Conservation (phyloP, 2,113 vertebrate species). For the Proterorhinus semilunaris region DNA sequence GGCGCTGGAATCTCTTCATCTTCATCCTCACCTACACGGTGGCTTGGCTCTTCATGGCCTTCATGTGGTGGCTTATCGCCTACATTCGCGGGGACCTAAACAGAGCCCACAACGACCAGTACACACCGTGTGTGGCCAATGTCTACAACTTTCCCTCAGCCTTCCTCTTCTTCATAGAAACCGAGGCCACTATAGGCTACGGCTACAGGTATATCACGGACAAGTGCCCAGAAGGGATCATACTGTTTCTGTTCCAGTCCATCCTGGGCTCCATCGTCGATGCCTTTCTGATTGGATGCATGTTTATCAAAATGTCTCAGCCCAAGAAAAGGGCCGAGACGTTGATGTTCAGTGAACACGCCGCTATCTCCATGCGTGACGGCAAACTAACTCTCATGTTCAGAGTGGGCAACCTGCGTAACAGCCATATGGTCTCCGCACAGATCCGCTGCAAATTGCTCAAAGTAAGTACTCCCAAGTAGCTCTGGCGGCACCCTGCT, state of each 20-base stretch:
- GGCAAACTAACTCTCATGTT: conserved; percentile 99
- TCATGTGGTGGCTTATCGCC: conserved; percentile 98
- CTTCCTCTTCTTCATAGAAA: conserved; percentile 98
- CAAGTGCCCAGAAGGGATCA: conserved; percentile 97
- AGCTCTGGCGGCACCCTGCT: not conserved
- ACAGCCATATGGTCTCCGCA: conserved; percentile 99
- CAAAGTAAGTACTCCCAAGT: conserved; percentile 83
- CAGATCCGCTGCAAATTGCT: conserved; percentile 99
- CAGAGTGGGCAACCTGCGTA: conserved; percentile 96
- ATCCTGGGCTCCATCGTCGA: conserved; percentile 98
- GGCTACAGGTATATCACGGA: conserved; percentile 98
- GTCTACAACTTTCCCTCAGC: conserved; percentile 99
- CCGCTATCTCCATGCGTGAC: conserved; percentile 95
- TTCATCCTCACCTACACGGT: conserved; percentile 99
- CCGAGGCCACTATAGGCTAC: conserved; percentile 97
- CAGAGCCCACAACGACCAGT: conserved; percentile 89
- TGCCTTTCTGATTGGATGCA: conserved; percentile 97
- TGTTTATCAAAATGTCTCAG: conserved; percentile 99
- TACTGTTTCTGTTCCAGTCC: conserved; percentile 98
- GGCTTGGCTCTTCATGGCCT: conserved; percentile 99
- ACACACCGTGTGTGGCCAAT: conserved; percentile 97
- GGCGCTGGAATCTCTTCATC: conserved; percentile 99
- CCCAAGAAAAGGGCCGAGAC: conserved; percentile 98
- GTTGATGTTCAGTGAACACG: conserved; percentile 97
- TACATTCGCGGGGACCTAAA: conserved; percentile 95